phyloP scores from a whole-genome alignment of 2,113 vertebrate genomes.

The Dolichallabes microphthalmus region DNA sequence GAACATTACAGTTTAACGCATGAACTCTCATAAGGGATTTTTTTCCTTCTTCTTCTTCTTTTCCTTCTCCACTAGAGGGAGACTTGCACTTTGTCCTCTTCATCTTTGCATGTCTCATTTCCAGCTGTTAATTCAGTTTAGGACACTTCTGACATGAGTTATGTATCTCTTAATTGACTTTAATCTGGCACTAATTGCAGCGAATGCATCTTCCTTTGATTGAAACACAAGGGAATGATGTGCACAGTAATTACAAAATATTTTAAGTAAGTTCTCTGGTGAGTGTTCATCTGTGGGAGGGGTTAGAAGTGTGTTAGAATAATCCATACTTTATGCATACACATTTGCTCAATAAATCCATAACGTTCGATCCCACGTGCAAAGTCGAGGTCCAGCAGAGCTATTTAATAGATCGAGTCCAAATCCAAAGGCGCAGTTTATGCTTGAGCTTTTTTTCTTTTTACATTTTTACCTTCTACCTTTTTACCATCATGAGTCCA shows the following conservation, averaged over 20 bases:
- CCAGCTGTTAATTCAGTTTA: constrained; percentile 19
- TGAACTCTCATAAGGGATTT: not conserved
- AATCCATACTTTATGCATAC: constrained; percentile 7
- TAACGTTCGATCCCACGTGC: not conserved
- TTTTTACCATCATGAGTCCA: not conserved
- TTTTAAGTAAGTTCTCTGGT: constrained; percentile 6
- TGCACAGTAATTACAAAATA: constrained; percentile 20
- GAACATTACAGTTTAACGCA: constrained; percentile 1
- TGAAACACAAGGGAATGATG: constrained; percentile 7
- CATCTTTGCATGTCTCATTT: constrained; percentile 8
- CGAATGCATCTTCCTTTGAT: constrained; percentile 12
- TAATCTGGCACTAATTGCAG: constrained; percentile 24
- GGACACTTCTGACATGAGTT: constrained; percentile 18
- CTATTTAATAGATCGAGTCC: not conserved
- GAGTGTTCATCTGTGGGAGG: not conserved
- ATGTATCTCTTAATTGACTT: constrained; percentile 18
- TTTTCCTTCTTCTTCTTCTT: not conserved
- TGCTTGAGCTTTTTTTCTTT: not conserved
- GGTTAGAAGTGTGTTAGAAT: not conserved
- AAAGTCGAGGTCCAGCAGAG: not conserved
- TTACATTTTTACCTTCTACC: not conserved
- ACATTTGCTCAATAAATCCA: not conserved
- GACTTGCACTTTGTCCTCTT: constrained; percentile 46
- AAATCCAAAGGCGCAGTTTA: not conserved
- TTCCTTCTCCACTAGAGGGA: constrained; percentile 67